Conservation (phyloP, 2,888 invertebrate species). For the Anodontia alba region DNA sequence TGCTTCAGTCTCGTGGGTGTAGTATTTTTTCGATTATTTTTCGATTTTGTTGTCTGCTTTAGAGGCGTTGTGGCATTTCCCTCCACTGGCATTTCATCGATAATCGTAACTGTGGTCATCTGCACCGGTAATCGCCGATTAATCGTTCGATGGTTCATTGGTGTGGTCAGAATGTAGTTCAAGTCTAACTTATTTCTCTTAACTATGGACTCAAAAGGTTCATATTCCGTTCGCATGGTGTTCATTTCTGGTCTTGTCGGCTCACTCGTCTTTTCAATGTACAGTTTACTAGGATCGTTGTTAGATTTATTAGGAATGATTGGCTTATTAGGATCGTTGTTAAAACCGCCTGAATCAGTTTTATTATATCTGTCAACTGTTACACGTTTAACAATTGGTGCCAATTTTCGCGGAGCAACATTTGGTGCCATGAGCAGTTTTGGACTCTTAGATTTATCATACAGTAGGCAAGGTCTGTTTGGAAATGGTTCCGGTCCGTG, state of each 20-base stretch:
- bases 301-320: neutral
- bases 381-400: slow-evolving; percentile 61
- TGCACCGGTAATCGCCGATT: slow-evolving; percentile 27
- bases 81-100: slow-evolving; percentile 39
- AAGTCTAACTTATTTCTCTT: slow-evolving; percentile 68
- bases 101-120: slow-evolving; percentile 58
- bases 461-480: slow-evolving; percentile 51
- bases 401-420: slow-evolving; percentile 60
- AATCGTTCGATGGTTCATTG: slow-evolving; percentile 33
- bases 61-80: neutral
- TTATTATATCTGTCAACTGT: slow-evolving; percentile 33
- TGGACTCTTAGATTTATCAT: slow-evolving; percentile 39
- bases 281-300: neutral
- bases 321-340: neutral
- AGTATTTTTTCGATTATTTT: neutral
- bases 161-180: slow-evolving; percentile 52
- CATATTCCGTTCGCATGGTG: slow-evolving; percentile 72
- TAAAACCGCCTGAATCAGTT: slow-evolving; percentile 16
- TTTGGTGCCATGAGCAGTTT: slow-evolving; percentile 57
- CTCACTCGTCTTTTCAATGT: neutral
- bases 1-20: neutral
- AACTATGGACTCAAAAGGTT: slow-evolving; percentile 73
- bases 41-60: neutral
- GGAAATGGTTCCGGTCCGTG: slow-evolving; percentile 66
- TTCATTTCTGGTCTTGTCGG: slow-evolving; percentile 57